A percentile compares a stretch with the other conserved stretches of the same genome.
phyloP scores from a whole-genome alignment of 2,888 invertebrate species.

The Hydrotaea diabolus region DNA sequence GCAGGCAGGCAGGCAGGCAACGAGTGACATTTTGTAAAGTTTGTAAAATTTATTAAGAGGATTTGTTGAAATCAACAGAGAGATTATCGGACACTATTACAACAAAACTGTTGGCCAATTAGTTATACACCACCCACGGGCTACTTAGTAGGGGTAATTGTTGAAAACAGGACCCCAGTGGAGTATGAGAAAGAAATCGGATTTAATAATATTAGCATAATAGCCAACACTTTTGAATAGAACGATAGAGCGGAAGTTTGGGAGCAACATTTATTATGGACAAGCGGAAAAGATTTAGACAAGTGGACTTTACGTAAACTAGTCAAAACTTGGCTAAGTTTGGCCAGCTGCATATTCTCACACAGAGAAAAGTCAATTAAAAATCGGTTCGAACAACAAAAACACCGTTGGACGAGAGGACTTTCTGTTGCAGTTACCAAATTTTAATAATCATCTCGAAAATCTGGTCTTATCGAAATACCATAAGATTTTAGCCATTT shows the following conservation, averaged over 20 bases:
- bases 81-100: conserved; percentile 17
- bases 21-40: conserved; percentile 14
- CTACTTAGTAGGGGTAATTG: neutral
- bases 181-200: neutral
- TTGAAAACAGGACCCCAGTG: neutral
- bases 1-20: neutral
- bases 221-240: neutral
- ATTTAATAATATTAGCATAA: neutral
- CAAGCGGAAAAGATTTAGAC: neutral
- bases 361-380: no score
- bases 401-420: no score
- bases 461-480: no score
- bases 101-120: conserved; percentile 11
- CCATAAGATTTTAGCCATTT: no score
- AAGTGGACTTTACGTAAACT: no score
- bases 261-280: neutral
- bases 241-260: neutral
- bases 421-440: no score
- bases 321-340: no score
- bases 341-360: no score
- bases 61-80: conserved; percentile 16
- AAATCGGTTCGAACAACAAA: no score
- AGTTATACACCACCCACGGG: neutral
- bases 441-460: no score
- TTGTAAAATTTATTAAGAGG: conserved; percentile 19